Evolutionary conservation across 1,140 invertebrate species (phyloP).

Genomic region (Charaxes varanes): DNA sequence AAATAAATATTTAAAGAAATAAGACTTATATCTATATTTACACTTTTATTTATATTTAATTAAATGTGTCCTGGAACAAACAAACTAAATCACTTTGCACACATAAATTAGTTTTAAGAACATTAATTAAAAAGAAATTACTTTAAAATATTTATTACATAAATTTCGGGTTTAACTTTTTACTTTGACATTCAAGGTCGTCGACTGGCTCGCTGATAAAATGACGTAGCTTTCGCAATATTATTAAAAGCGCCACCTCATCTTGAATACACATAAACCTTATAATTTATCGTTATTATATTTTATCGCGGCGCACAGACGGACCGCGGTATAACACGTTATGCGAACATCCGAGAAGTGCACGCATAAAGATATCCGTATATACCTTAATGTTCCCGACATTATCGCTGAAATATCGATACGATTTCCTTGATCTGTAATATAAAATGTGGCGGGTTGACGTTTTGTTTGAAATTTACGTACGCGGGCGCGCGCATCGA

Average conservation of each 20-base stretch:
- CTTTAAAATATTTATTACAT: too few species aligned
- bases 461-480: constrained; percentile 65
- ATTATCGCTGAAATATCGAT: constrained; percentile 68
- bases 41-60: too few species aligned
- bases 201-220: constrained; percentile 1
- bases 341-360: constrained; percentile 41
- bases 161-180: not conserved
- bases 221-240: constrained; percentile 16
- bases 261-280: constrained; percentile 31
- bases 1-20: too few species aligned
- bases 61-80: too few species aligned
- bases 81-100: too few species aligned
- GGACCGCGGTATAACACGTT: constrained; percentile 28
- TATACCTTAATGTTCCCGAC: constrained; percentile 52
- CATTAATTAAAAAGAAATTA: too few species aligned
- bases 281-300: constrained; percentile 37
- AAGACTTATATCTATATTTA: too few species aligned
- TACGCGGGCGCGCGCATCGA: constrained; percentile 50
- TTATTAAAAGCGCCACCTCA: constrained; percentile 9
- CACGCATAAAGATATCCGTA: constrained; percentile 60
- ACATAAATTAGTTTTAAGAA: too few species aligned
- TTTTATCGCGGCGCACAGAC: constrained; percentile 40
- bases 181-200: not conserved
- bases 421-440: constrained; percentile 68
- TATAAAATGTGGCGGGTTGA: constrained; percentile 61